phyloP scores from a whole-genome alignment of 2,888 invertebrate genomes.

The Nesidiocoris tenuis region DNA sequence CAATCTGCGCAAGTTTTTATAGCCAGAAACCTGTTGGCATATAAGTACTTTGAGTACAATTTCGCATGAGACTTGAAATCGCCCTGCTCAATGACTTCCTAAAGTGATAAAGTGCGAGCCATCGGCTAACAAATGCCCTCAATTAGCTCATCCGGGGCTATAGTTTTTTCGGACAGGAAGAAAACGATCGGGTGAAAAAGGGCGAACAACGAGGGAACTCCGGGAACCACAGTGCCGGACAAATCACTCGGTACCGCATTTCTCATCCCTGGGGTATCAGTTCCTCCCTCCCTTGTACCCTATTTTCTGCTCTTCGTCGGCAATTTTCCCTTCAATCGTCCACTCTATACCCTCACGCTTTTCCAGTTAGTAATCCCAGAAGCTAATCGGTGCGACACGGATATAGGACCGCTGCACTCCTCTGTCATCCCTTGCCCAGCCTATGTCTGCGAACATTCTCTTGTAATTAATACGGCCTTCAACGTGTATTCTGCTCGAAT shows the following conservation, averaged over 20 bases:
- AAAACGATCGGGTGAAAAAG: conserved; percentile 33
- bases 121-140: conserved; percentile 20
- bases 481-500: background rate
- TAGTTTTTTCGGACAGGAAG: background rate
- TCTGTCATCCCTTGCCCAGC: background rate
- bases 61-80: background rate
- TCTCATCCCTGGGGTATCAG: conserved; percentile 6
- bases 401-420: background rate
- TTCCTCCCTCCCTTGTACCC: background rate
- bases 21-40: too few relatives aligned
- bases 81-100: background rate
- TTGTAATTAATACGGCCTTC: background rate
- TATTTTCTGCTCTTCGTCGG: background rate
- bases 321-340: background rate
- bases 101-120: conserved; percentile 10
- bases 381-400: background rate
- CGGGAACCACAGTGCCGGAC: background rate
- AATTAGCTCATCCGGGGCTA: conserved; percentile 8
- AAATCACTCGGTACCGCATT: conserved; percentile 17
- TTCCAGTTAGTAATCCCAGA: background rate
- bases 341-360: background rate
- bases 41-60: too few relatives aligned
- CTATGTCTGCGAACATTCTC: background rate
- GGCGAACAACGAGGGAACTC: background rate
- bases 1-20: too few relatives aligned